phyloP scores from a whole-genome alignment of 2,113 vertebrate genomes.

The Phalacrocorax carbo region DNA sequence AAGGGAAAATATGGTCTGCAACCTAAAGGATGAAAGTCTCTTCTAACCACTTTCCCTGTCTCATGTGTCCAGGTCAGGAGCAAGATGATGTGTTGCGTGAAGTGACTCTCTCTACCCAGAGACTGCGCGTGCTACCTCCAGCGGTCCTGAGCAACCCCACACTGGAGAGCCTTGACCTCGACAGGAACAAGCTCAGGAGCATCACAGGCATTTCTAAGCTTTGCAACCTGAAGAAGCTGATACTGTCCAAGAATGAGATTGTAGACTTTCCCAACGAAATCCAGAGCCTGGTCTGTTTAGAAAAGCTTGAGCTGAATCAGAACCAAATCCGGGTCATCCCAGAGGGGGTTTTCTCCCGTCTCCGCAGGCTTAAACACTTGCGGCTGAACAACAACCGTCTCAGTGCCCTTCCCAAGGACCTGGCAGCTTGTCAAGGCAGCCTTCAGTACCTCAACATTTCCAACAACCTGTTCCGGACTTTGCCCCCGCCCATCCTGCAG shows the following conservation, averaged over 20 bases:
- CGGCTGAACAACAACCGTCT: conserved; percentile 71
- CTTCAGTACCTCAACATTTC: conserved; percentile 73
- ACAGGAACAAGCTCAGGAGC: conserved; percentile 67
- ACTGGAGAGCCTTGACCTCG: conserved; percentile 34
- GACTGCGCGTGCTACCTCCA: conserved; percentile 33
- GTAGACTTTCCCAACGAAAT: conserved; percentile 68
- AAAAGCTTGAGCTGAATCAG: conserved; percentile 74
- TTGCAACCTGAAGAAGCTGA: conserved; percentile 62
- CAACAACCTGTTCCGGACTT: conserved; percentile 61
- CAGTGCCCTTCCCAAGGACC: conserved; percentile 61
- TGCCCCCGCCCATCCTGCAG: conserved; percentile 56
- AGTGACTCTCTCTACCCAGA: conserved; percentile 8
- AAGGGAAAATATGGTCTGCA: neutral
- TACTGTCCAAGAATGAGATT: conserved; percentile 69
- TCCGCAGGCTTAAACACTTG: conserved; percentile 67
- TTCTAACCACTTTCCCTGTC: neutral
- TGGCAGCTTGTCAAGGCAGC: conserved; percentile 45
- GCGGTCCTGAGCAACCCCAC: neutral
- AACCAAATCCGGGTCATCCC: conserved; percentile 69
- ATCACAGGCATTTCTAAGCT: conserved; percentile 41
- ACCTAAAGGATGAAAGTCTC: neutral
- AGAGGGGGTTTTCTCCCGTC: conserved; percentile 36
- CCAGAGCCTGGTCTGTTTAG: conserved; percentile 47
- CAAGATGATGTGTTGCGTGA: neutral
- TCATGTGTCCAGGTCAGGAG: neutral